These are phyloP conservation scores for Drosophila ochracea DNA, from an alignment of 2,888 invertebrate genomes.

Conservation along the genomic window DNA sequence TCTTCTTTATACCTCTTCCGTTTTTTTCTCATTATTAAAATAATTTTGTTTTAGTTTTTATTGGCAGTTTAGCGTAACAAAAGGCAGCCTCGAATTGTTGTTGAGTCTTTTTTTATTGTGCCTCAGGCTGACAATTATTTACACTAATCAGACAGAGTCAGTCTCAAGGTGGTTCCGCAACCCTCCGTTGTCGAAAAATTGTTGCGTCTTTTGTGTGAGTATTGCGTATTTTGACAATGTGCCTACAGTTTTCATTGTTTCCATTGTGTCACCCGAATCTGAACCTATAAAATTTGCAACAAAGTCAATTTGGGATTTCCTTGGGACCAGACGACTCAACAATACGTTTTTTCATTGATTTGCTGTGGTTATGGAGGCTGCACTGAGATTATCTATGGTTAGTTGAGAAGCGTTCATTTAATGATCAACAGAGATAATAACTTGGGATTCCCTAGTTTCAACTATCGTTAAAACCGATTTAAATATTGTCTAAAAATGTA, in stretches of 20 bases:
- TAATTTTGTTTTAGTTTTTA: slow-evolving; percentile 79
- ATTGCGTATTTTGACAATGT: slow-evolving; percentile 80
- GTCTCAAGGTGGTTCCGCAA: slow-evolving; percentile 44
- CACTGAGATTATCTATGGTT: slow-evolving; percentile 63
- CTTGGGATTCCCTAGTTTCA: background rate
- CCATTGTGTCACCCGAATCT: slow-evolving; percentile 49
- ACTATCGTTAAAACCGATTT: background rate
- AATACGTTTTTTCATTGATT: slow-evolving; percentile 48
- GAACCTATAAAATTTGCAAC: slow-evolving; percentile 79
- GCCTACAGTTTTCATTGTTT: slow-evolving; percentile 62
- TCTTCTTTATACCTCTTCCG: slow-evolving; percentile 1
- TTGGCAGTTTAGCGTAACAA: slow-evolving; percentile 80
- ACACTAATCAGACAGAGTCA: slow-evolving; percentile 74
- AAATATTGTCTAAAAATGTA: background rate
- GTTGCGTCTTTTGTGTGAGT: slow-evolving; percentile 44
- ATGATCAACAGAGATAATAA: background rate
- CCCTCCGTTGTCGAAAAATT: slow-evolving; percentile 45
- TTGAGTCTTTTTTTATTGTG: slow-evolving; percentile 64
- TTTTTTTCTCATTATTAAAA: slow-evolving; percentile 63
- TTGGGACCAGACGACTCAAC: slow-evolving; percentile 14
- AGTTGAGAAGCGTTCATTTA: slow-evolving; percentile 11
- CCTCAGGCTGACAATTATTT: slow-evolving; percentile 73
- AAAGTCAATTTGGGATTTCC: slow-evolving; percentile 71
- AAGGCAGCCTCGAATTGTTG: slow-evolving; percentile 35
- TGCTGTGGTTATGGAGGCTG: slow-evolving; percentile 64